phyloP scores from a whole-genome alignment of 2,797 vertebrate genomes.

The Loriculus beryllinus region DNA sequence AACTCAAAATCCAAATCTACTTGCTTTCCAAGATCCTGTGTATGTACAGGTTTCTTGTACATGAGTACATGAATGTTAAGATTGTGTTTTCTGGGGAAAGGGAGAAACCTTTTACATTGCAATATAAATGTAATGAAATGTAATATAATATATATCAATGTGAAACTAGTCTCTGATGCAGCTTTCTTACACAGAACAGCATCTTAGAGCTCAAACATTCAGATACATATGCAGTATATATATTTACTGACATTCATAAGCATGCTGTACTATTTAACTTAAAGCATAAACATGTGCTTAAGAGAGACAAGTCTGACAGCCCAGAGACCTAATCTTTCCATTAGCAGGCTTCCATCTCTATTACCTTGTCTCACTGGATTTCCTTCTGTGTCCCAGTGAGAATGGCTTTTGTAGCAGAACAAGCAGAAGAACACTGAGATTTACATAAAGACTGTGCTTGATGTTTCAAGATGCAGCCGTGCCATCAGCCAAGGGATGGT shows the following conservation, averaged over 20 bases:
- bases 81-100: neutral
- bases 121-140: slow-evolving; percentile 20
- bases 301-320: slow-evolving; percentile 74
- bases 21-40: neutral
- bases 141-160: slow-evolving; percentile 7
- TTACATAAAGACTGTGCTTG: slow-evolving; percentile 63
- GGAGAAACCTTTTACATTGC: neutral
- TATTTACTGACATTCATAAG: slow-evolving; percentile 52
- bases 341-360: slow-evolving; percentile 72
- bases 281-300: slow-evolving; percentile 73
- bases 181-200: neutral
- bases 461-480: slow-evolving; percentile 68
- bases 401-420: slow-evolving; percentile 64
- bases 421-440: slow-evolving; percentile 63
- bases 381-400: slow-evolving; percentile 65
- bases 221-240: neutral
- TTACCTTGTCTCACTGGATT: slow-evolving; percentile 79
- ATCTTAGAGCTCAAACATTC: slow-evolving; percentile 21
- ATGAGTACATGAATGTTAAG: slow-evolving; percentile 26
- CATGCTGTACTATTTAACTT: slow-evolving; percentile 57
- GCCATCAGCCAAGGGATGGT: neutral
- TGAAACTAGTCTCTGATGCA: neutral
- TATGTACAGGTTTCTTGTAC: neutral
- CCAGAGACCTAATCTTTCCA: slow-evolving; percentile 67
- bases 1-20: neutral